These are phyloP conservation scores for Crocallis elinguaria DNA, from an alignment of 2,888 invertebrate genomes.

Conservation along the genomic window DNA sequence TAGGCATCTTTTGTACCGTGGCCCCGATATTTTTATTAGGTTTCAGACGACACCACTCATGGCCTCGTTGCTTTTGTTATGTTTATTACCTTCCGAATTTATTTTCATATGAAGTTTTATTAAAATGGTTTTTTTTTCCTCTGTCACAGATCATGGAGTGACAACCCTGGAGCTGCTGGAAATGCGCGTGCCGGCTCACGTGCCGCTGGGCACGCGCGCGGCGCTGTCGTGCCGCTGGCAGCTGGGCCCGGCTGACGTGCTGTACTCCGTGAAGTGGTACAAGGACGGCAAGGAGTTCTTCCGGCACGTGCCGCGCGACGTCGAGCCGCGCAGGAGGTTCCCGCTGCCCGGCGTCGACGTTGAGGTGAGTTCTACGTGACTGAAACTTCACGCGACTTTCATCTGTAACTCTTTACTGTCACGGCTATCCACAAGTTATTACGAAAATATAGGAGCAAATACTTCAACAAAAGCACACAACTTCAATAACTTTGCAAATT, in stretches of 20 bases:
- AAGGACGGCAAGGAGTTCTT: constrained; percentile 96
- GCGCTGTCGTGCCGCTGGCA: constrained; percentile 92
- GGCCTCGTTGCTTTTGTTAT: constrained; percentile 35
- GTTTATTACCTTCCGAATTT: constrained; percentile 20
- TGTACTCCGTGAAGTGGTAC: constrained; percentile 97
- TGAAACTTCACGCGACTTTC: not conserved
- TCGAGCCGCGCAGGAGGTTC: constrained; percentile 92
- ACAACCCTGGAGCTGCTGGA: constrained; percentile 88
- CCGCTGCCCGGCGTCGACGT: constrained; percentile 92
- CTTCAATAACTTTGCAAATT: too few species aligned
- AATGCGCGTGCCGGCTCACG: constrained; percentile 92
- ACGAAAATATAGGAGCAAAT: too few species aligned
- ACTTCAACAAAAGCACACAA: too few species aligned
- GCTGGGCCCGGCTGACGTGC: constrained; percentile 89
- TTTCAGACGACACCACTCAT: constrained; percentile 30
- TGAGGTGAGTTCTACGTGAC: constrained; percentile 83
- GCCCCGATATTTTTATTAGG: constrained; percentile 37
- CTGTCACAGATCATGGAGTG: constrained; percentile 61
- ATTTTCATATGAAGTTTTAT: constrained; percentile 3
- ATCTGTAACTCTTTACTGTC: too few species aligned
- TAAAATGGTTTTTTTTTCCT: constrained; percentile 8
- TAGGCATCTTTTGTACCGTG: constrained; percentile 30
- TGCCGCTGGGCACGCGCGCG: constrained; percentile 91
- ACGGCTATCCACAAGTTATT: too few species aligned
- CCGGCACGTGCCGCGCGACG: constrained; percentile 92